Evolutionary conservation across 2,888 invertebrate genomes (phyloP), one percentile per base, ranked within the genome.

Genomic region (Stenoptilia bipunctidactyla): DNA sequence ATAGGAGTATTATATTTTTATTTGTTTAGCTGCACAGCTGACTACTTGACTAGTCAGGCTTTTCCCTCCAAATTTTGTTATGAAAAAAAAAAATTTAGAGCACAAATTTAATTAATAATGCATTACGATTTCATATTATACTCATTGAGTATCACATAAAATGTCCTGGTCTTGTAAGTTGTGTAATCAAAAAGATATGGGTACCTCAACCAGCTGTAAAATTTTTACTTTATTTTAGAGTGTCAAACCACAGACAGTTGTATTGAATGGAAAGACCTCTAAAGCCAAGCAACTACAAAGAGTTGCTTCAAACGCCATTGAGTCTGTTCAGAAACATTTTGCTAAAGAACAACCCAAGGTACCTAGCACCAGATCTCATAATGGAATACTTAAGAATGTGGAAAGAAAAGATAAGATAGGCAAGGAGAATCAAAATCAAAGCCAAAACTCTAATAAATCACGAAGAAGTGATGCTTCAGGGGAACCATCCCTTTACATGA

Each of bases 401-500:
- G 72, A 72, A 15, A 71, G 66, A 42, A 74, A 73, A 35, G 54
- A 45, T 45, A 65, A 65, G 0, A 25, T 49, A 8, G 54, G 45
- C 45, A 65, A 65, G 37, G 66, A 66, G 37, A 68, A 71, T 42
- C 75, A 75, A 47, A 80, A 73, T 34, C 66, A 69, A 40, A 79
- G 73, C 43, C 61, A 66, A 20, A 63, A 53, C 37, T 82, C 82
- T 15, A 55, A 59, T 0, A 75, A 85, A 27, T 85, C 86, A 6
- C 72, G 72, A 0, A 73, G 83, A 42, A 90, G 90, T 58, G 89
- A 90, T 73, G 88, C 90, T 39, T 90, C 91, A 46, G 89, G 89
- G 55, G 91, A 91, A 52, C 91, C 92, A 34, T 91, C 92, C 14
- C 71, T 93, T 27, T 93, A 94, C 55, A 85, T 89, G 61, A 90